Conservation (phyloP, 1,140 invertebrate genomes). For the Psix sp. region DNA sequence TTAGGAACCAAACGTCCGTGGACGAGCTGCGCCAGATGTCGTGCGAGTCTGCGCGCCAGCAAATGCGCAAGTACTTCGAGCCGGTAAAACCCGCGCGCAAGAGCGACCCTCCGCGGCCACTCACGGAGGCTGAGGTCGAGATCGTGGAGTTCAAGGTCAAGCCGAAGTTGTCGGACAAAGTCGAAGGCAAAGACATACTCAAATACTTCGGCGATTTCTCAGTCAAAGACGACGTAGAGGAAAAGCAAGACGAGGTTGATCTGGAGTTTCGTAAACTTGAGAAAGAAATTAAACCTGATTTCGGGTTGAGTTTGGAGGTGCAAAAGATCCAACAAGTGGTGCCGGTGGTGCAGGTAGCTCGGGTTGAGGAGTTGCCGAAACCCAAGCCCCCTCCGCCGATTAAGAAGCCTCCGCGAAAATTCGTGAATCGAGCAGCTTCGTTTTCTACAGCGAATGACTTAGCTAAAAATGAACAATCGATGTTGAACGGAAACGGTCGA, state of each 20-base stretch:
- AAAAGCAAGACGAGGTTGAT: slow-evolving; percentile 7
- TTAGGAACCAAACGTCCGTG: slow-evolving; percentile 62
- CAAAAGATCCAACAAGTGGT: slow-evolving; percentile 8
- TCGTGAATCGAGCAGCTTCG: slow-evolving; percentile 45
- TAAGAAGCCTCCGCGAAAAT: slow-evolving; percentile 47
- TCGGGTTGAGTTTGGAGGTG: slow-evolving; percentile 2
- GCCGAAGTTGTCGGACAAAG: slow-evolving; percentile 67
- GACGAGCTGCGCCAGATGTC: slow-evolving; percentile 66
- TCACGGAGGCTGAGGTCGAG: slow-evolving; percentile 21
- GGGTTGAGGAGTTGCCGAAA: slow-evolving; percentile 17
- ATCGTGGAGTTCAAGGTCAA: slow-evolving; percentile 64
- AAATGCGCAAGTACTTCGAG: slow-evolving; percentile 71
- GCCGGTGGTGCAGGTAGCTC: not conserved
- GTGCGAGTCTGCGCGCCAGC: slow-evolving; percentile 65
- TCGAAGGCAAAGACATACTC: slow-evolving; percentile 67
- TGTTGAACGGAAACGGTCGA: not conserved
- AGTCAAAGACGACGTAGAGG: not conserved
- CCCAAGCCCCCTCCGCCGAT: slow-evolving; percentile 24
- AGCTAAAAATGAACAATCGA: slow-evolving; percentile 3
- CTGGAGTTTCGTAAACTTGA: slow-evolving; percentile 37
- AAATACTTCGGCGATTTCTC: slow-evolving; percentile 67
- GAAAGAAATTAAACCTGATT: slow-evolving; percentile 25
- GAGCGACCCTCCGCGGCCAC: not conserved
- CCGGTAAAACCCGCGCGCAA: slow-evolving; percentile 13
- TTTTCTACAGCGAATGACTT: slow-evolving; percentile 34